Evolutionary conservation across 2,888 invertebrate species (phyloP).

Genomic region (Steinernema hermaphroditum): DNA sequence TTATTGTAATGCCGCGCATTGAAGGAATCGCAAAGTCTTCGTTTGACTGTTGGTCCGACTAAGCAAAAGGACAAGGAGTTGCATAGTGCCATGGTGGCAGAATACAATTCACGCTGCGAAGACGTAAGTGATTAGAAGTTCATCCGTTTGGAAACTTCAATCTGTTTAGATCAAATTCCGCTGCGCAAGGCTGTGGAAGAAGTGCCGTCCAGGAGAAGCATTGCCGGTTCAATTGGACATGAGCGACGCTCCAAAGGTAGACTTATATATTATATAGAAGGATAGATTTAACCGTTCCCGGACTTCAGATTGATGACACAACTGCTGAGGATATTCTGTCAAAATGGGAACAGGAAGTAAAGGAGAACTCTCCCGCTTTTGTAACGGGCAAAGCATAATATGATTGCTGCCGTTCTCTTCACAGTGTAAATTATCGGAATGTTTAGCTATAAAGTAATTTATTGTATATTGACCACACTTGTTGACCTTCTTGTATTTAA

Average conservation of each 20-base stretch:
- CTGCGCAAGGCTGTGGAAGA: constrained; percentile 51
- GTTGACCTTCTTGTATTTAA: too few relatives aligned
- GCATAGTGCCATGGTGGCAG: constrained; percentile 19
- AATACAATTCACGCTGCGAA: constrained; percentile 35
- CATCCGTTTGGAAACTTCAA: not conserved
- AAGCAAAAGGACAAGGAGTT: constrained; percentile 17
- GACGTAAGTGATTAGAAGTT: constrained; percentile 34
- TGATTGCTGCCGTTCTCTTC: too few relatives aligned
- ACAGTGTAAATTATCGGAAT: too few relatives aligned
- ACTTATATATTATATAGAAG: not conserved
- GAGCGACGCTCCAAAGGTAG: too few relatives aligned
- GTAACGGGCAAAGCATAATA: not conserved
- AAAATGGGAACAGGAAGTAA: not conserved
- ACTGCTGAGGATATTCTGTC: not conserved
- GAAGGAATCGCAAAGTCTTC: constrained; percentile 34
- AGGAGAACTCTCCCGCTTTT: not conserved
- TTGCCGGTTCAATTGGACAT: constrained; percentile 33
- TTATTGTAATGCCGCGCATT: too few relatives aligned
- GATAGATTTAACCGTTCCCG: too few relatives aligned
- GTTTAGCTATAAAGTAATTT: too few relatives aligned
- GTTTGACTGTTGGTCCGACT: constrained; percentile 28
- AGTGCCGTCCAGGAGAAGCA: constrained; percentile 39
- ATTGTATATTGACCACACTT: too few relatives aligned
- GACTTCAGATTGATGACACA: not conserved
- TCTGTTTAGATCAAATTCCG: constrained; percentile 51